phyloP scores from a whole-genome alignment of 2,113 vertebrate genomes.

The Aramus guarauna region DNA sequence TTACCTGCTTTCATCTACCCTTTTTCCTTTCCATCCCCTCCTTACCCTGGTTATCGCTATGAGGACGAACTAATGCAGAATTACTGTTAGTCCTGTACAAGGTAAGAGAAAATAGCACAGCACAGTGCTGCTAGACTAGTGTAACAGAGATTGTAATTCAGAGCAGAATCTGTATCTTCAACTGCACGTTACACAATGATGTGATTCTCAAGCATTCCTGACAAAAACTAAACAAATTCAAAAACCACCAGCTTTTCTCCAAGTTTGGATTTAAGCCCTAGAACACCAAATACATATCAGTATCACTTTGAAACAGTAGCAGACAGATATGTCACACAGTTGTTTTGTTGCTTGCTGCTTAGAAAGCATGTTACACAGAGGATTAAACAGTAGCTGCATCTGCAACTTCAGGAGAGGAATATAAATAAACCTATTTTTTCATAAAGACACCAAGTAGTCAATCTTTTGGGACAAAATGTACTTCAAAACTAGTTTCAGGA shows the following conservation, averaged over 20 bases:
- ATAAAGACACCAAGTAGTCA: neutral
- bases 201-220: neutral
- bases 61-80: neutral
- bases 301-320: neutral
- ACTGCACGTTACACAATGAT: neutral
- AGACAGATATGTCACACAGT: neutral
- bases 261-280: neutral
- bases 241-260: neutral
- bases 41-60: rapidly evolving
- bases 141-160: neutral
- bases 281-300: rapidly evolving
- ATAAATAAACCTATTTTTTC: neutral
- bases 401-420: neutral
- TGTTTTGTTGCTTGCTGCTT: neutral
- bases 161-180: neutral
- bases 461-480: neutral
- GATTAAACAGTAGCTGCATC: rapidly evolving
- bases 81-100: neutral
- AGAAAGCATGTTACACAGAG: neutral
- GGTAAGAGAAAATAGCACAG: neutral
- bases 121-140: neutral
- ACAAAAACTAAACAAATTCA: neutral
- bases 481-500: neutral
- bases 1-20: neutral
- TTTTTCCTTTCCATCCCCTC: neutral